Base-by-base conservation (phyloP, 2,797 vertebrate species). In the Telmatherina bonti region DNA sequence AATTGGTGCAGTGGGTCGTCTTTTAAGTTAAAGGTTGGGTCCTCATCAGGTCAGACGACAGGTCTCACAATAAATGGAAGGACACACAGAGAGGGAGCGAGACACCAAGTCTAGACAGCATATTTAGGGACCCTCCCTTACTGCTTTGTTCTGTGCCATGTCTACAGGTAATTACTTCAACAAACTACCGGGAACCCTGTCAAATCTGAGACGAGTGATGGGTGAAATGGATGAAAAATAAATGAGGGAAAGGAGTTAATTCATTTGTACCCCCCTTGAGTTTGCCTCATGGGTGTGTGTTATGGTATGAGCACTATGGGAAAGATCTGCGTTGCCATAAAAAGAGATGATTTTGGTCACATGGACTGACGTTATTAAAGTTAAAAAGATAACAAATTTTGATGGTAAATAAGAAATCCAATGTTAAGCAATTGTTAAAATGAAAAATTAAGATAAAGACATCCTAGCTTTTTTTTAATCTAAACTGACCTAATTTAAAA, bases 141-240 rank as follows among this genome's bases (percentile, higher is more conserved):
- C 82, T 89, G 88, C 92, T 94, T 93, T 94, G 91, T 94, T 93
- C 89, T 90, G 88, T 36, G 35, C 89, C 86, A 88, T 92, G 91
- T 93, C 91, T 89, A 90, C 91, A 94, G 93, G 93, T 95, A 94
- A 95, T 95, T 95, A 93, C 89, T 84, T 83, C 83, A 63, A 85
- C 89, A 90, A 93, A 91, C 85, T 75, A 83, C 82, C 51, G 70
- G 82, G 86, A 88, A 81, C 74, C 71, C 72, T 74, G 80, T 87
- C 83, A 87, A 79, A 84, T 83, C 62, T 60, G 63, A 70, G 43
- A 55, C 57, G 78, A 87, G 79, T 29, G 78, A 82, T 58, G 38
- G 71, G 62, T 53, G 72, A 74, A 77, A 43, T 38, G 64, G 47
- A 78, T 62, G 61, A 65, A 84, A 82, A 76, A 71, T 22, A 31